These are phyloP conservation scores for Trichogramma dendrolimi DNA, from an alignment of 2,888 invertebrate genomes.

Conservation along the genomic window DNA sequence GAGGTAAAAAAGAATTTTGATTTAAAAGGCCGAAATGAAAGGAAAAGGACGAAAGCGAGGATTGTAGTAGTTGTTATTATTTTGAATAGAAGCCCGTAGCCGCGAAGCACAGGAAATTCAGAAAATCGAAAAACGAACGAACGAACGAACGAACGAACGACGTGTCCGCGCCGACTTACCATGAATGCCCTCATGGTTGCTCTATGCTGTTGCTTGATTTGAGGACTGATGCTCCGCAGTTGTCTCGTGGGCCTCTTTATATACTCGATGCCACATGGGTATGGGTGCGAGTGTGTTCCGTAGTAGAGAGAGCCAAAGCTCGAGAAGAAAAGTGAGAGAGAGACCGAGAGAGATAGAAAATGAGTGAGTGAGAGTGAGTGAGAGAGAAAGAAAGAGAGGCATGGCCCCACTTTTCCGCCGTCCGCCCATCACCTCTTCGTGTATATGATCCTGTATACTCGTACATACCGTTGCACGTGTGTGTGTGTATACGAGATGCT, in stretches of 20 bases:
- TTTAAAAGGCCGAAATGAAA: too few species aligned
- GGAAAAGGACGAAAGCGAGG: too few species aligned
- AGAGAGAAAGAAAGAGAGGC: too few species aligned
- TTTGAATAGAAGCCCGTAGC: neutral
- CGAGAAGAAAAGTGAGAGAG: neutral
- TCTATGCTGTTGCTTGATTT: slow-evolving; percentile 49
- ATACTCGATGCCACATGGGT: slow-evolving; percentile 37
- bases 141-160: slow-evolving; percentile 25
- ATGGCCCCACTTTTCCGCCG: too few species aligned
- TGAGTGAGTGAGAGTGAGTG: too few species aligned
- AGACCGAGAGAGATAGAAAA: too few species aligned
- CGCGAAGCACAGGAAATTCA: slow-evolving; percentile 10
- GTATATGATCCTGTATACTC: too few species aligned
- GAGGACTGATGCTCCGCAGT: slow-evolving; percentile 51
- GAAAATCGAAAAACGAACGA: slow-evolving; percentile 20
- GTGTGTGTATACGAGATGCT: too few species aligned
- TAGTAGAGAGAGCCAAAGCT: neutral
- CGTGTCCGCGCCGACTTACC: slow-evolving; percentile 45
- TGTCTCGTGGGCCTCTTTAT: slow-evolving; percentile 48
- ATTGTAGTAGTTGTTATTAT: neutral
- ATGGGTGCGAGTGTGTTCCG: neutral
- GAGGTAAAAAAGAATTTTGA: too few species aligned
- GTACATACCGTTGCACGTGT: too few species aligned
- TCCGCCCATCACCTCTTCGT: too few species aligned
- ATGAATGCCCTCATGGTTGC: slow-evolving; percentile 52